These are phyloP conservation scores for Agrotis puta DNA, from an alignment of 2,888 invertebrate genomes.

Conservation along the genomic window DNA sequence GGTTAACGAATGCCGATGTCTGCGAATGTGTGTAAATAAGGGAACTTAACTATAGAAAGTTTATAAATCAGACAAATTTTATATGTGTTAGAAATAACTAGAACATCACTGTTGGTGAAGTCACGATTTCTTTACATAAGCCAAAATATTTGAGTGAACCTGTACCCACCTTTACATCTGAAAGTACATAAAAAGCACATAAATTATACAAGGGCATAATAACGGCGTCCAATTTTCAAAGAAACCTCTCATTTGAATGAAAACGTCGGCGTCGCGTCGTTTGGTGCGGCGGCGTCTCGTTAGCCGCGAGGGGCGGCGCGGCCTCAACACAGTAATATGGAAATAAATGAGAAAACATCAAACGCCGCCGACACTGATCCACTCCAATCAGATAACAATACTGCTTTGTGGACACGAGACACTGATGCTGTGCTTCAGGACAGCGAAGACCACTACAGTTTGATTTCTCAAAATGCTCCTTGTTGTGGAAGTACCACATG, in stretches of 20 bases:
- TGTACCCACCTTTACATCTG: conserved; percentile 50
- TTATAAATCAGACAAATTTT: not conserved
- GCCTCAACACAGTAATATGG: conserved; percentile 85
- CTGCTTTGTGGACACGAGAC: conserved; percentile 68
- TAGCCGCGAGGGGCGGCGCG: conserved; percentile 64
- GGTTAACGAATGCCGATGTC: not conserved
- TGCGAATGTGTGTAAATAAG: not conserved
- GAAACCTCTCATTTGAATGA: conserved; percentile 77
- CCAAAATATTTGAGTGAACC: conserved; percentile 3
- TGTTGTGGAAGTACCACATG: not conserved
- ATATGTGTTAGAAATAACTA: not conserved
- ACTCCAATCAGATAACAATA: conserved; percentile 79
- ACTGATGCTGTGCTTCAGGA: conserved; percentile 18
- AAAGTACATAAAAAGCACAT: conserved; percentile 68
- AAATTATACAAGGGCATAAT: conserved; percentile 80
- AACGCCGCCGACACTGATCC: conserved; percentile 69
- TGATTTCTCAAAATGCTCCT: conserved; percentile 12
- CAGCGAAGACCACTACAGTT: conserved; percentile 10
- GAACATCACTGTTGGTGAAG: not conserved
- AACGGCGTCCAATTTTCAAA: conserved; percentile 83
- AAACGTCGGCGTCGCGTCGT: conserved; percentile 53
- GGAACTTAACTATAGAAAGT: not conserved
- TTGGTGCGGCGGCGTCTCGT: conserved; percentile 74
- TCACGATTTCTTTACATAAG: not conserved
- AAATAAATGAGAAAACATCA: conserved; percentile 86